Evolutionary conservation across 1,140 invertebrate species (phyloP).

Genomic region (Lepidurus apus): DNA sequence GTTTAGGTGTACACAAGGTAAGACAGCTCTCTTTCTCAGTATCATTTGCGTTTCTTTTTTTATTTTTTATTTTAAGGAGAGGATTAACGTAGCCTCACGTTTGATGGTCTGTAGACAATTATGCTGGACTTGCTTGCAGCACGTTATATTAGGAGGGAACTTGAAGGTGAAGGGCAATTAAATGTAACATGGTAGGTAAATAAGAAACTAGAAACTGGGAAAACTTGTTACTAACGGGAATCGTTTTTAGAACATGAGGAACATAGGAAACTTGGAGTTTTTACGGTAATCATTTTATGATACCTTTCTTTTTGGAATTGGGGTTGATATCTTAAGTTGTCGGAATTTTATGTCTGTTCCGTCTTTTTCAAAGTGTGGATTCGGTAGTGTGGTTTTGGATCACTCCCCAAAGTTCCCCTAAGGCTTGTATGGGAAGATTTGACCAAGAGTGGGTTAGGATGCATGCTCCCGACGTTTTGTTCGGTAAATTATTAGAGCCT

Average conservation of each 20-base stretch:
- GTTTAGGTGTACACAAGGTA: not conserved
- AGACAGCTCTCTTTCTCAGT: not conserved
- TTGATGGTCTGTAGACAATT: constrained; percentile 22
- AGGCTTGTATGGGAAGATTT: not conserved
- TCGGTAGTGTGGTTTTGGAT: too few species aligned
- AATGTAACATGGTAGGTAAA: not conserved
- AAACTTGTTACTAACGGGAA: not conserved
- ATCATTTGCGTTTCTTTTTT: not conserved
- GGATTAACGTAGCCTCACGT: not conserved
- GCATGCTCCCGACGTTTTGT: not conserved
- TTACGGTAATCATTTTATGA: too few species aligned
- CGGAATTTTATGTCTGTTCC: not conserved
- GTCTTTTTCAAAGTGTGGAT: not conserved
- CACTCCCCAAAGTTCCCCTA: not conserved
- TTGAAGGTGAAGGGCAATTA: not conserved
- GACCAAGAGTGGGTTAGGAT: not conserved
- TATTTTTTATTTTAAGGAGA: not conserved
- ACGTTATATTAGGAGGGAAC: not conserved
- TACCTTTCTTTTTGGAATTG: not conserved
- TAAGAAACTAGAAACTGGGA: not conserved
- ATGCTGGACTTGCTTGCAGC: not conserved
- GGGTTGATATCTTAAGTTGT: not conserved
- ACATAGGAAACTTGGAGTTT: too few species aligned
- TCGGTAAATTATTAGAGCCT: not conserved
- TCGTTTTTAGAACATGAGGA: not conserved